Conservation (phyloP, 2,113 vertebrate species). For the Halichoerus grypus region DNA sequence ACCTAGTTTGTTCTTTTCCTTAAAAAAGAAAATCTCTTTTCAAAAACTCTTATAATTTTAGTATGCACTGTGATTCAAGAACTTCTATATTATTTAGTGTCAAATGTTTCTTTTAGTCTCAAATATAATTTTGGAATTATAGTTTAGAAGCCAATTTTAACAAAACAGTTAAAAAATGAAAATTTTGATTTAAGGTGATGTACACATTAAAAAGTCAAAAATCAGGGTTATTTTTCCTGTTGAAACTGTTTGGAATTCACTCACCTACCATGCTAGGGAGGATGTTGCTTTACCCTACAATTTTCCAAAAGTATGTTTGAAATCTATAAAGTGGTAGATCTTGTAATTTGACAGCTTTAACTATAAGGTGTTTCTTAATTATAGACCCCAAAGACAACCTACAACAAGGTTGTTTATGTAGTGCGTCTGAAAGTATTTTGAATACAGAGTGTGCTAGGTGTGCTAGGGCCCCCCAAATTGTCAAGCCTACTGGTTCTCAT, state of each 20-base stretch:
- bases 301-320: conserved; percentile 50
- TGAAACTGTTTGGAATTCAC: neutral
- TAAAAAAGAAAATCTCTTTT: neutral
- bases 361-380: conserved; percentile 34
- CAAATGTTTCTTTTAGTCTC: conserved; percentile 10
- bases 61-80: neutral
- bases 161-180: neutral
- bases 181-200: neutral
- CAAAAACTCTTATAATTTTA: neutral
- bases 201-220: conserved; percentile 12
- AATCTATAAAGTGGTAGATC: neutral
- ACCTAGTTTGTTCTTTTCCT: neutral
- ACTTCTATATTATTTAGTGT: conserved; percentile 25
- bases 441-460: neutral
- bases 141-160: conserved; percentile 36
- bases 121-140: neutral
- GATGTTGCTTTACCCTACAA: neutral
- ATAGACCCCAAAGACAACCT: neutral
- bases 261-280: neutral
- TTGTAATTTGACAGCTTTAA: conserved; percentile 32
- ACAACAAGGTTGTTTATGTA: neutral
- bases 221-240: neutral
- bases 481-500: neutral
- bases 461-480: too few relatives aligned
- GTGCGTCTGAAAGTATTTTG: neutral